Percentiles rank a stretch among this genome's conserved stretches.
Evolutionary conservation across 2,888 invertebrate species (phyloP).

Genomic region (Dugesia japonica): DNA sequence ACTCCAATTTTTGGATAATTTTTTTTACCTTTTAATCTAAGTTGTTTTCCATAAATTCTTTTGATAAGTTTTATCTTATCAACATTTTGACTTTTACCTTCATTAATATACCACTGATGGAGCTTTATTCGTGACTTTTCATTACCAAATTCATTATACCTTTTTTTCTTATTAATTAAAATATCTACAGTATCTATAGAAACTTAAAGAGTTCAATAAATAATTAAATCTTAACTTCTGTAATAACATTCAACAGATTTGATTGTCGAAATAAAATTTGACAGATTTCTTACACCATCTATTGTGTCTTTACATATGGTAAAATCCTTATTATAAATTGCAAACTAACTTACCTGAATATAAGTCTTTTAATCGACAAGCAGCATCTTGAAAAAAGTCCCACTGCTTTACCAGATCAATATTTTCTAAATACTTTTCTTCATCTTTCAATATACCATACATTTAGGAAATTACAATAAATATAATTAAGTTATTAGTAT

Average conservation of each 20-base stretch:
- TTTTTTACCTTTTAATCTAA: no score
- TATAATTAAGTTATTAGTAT: no score
- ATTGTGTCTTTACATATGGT: background rate
- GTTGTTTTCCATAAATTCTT: no score
- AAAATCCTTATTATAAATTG: no score
- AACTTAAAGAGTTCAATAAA: background rate
- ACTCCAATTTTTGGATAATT: no score
- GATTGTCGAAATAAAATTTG: background rate
- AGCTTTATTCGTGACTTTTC: no score
- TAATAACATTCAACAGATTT: background rate
- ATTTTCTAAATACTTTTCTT: background rate
- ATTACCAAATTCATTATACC: no score
- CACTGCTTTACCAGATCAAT: background rate
- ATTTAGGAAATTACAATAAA: slow-evolving; percentile 1
- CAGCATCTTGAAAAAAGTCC: background rate
- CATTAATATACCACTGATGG: no score
- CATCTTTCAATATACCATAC: background rate
- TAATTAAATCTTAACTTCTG: background rate
- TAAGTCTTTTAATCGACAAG: background rate
- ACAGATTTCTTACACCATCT: background rate
- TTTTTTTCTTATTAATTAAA: no score
- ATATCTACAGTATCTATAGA: no score
- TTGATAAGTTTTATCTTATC: no score
- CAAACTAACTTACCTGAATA: background rate
- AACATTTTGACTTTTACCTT: no score